These are phyloP conservation scores for Smittia sp. DNA, from an alignment of 2,888 invertebrate genomes.

Conservation along the genomic window DNA sequence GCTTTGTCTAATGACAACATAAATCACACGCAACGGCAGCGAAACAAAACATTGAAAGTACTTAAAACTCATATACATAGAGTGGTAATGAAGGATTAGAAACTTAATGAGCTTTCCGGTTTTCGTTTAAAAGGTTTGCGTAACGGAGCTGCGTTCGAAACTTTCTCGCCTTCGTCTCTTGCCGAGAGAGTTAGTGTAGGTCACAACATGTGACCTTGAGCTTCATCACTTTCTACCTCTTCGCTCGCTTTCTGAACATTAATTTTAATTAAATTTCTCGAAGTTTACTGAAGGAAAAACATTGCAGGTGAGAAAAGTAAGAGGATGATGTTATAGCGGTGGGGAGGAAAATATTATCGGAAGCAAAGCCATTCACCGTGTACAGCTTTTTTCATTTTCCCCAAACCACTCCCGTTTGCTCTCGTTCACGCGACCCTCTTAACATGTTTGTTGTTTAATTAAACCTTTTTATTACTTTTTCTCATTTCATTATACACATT, in stretches of 20 bases:
- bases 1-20: slow-evolving; percentile 1
- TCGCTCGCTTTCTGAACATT: neutral
- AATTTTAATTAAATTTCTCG: slow-evolving; percentile 20
- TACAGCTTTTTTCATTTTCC: neutral
- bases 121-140: neutral
- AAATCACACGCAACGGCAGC: slow-evolving; percentile 22
- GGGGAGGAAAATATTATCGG: neutral
- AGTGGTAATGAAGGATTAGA: slow-evolving; percentile 9
- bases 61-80: neutral
- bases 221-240: neutral
- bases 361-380: neutral
- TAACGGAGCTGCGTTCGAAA: no score
- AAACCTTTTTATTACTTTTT: slow-evolving; percentile 27
- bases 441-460: slow-evolving; percentile 27
- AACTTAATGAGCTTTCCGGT: neutral
- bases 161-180: neutral
- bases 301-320: slow-evolving; percentile 11
- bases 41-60: neutral
- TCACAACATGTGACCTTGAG: slow-evolving; percentile 13
- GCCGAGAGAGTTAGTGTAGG: slow-evolving; percentile 6
- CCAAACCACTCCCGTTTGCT: neutral
- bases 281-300: neutral
- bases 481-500: slow-evolving; percentile 23
- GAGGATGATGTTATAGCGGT: neutral
- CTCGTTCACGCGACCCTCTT: neutral